phyloP scores from a whole-genome alignment of 2,113 vertebrate species.

The Lanius ludovicianus region DNA sequence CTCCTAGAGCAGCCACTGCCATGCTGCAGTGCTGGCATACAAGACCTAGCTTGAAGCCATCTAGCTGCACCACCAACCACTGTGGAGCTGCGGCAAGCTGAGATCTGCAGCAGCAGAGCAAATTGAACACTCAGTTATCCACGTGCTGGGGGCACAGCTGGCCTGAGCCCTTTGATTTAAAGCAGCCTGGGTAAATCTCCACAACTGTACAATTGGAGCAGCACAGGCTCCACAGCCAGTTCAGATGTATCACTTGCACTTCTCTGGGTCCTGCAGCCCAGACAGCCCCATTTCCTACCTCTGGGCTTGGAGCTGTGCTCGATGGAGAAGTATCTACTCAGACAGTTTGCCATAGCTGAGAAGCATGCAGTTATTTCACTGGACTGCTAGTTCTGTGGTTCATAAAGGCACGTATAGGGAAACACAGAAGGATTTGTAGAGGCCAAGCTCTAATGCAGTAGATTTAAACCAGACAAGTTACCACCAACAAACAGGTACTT shows the following conservation, averaged over 20 bases:
- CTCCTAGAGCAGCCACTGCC: neutral
- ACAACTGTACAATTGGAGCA: accelerated
- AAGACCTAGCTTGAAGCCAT: neutral
- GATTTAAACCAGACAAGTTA: neutral
- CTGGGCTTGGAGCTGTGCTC: neutral
- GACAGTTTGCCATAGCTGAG: neutral
- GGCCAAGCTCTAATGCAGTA: neutral
- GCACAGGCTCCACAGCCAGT: accelerated
- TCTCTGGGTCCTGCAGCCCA: neutral
- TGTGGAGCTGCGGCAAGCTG: neutral
- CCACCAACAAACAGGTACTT: neutral
- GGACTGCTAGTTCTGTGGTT: neutral
- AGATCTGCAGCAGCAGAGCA: neutral
- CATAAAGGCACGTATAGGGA: neutral
- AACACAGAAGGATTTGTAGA: neutral
- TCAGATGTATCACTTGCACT: accelerated
- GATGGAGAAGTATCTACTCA: neutral
- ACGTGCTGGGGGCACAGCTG: neutral
- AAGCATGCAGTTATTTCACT: neutral
- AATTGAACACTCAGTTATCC: neutral
- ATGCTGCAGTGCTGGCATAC: neutral
- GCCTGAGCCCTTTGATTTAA: neutral
- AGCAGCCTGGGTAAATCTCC: neutral
- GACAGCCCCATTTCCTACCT: neutral
- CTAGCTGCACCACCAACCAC: neutral